These are phyloP conservation scores for Pagrus major DNA, from an alignment of 2,113 vertebrate species.

Conservation along the genomic window DNA sequence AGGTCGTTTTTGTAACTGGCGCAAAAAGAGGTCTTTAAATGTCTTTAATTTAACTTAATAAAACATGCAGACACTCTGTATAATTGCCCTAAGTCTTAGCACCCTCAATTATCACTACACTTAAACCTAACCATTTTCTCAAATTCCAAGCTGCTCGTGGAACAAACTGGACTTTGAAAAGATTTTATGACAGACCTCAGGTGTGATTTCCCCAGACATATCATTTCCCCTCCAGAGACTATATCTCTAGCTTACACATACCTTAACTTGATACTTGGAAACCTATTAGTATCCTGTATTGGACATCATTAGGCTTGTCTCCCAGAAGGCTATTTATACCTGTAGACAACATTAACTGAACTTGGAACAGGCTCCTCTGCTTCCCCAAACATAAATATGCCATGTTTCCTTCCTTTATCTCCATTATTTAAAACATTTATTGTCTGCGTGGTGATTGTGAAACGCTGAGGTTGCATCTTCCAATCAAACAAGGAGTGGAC, in stretches of 20 bases:
- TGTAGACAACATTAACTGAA: conserved; percentile 30
- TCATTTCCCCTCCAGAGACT: conserved; percentile 44
- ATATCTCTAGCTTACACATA: conserved; percentile 52
- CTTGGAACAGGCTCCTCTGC: conserved; percentile 1
- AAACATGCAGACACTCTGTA: background rate
- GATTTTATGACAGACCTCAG: conserved; percentile 27
- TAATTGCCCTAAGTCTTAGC: background rate
- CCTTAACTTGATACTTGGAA: conserved; percentile 54
- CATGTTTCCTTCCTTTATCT: conserved; percentile 1
- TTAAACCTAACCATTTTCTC: conserved; percentile 6
- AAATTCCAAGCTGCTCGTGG: conserved; percentile 9
- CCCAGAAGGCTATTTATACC: conserved; percentile 53
- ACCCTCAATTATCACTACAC: background rate
- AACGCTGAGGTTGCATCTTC: background rate
- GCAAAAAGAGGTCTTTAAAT: background rate
- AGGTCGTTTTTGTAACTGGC: background rate
- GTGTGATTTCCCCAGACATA: conserved; percentile 34
- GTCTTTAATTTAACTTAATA: conserved; percentile 10
- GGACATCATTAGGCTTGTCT: conserved; percentile 54
- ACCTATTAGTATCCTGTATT: conserved; percentile 43
- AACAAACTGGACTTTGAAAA: conserved; percentile 14
- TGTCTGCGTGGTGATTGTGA: background rate
- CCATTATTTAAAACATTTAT: background rate
- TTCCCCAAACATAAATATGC: background rate
- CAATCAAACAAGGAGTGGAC: background rate